Evolutionary conservation across 2,797 vertebrate species (phyloP), one percentile per base, ranked within the genome.

Genomic region (Craterocephalus amniculus): DNA sequence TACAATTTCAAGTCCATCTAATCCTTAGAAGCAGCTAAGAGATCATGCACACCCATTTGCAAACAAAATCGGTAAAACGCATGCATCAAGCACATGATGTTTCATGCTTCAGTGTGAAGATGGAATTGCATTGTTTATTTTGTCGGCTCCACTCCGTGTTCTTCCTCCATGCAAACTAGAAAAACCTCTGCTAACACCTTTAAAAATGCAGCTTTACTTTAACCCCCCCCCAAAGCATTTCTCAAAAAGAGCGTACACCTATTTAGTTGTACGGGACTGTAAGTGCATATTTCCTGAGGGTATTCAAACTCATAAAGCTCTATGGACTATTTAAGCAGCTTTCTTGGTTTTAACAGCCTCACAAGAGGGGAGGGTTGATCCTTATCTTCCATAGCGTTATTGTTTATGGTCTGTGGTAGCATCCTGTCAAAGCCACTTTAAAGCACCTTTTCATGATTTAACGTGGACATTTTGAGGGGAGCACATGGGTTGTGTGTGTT

Each of bases 271-370:
- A 63, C 45, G 63, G 63, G 9, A 16, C 52, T 55, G 52, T 83
- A 75, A 78, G 63, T 63, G 59, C 61, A 76, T 49, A 68, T 72
- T 79, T 80, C 83, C 77, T 63, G 38, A 70, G 79, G 78, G 78
- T 54, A 73, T 64, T 76, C 75, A 43, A 67, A 13, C 66, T 73
- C 79, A 81, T 89, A 86, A 91, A 90, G 66, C 72, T 75, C 62
- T 24, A 58, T 52, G 64, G 67, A 68, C 75, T 81, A 12, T 68
- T 87, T 74, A 77, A 84, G 14, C 61, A 63, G 76, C 79, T 78
- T 56, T 0, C 2, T 45, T 36, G 58, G 52, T 67, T 80, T 87
- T 83, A 84, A 81, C 83, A 70, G n/a, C 73, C 58, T 67, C 22
- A 20, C 29, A 43, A 74, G 61, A 60, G 68, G 68, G 70, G 67